Evolutionary conservation across 2,888 invertebrate genomes (phyloP).

Genomic region (Podabrus alpinus): DNA sequence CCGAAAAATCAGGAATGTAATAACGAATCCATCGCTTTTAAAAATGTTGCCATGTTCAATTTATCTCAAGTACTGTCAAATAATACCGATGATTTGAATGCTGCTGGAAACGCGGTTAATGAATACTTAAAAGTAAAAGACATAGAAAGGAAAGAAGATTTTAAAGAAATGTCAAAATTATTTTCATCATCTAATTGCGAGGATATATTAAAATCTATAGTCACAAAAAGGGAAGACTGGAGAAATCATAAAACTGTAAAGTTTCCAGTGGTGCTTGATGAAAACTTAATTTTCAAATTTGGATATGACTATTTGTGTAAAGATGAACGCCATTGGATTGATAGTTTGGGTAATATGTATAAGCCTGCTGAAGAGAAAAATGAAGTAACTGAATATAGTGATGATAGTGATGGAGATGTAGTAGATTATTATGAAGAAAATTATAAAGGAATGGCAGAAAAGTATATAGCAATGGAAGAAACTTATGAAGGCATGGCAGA

Average conservation of each 20-base stretch:
- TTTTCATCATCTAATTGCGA: background rate
- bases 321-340: background rate
- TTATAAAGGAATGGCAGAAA: background rate
- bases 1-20: background rate
- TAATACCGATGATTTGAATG: background rate
- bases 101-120: background rate
- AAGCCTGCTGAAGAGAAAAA: background rate
- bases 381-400: background rate
- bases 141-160: background rate
- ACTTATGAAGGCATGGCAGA: background rate
- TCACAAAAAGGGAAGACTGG: background rate
- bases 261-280: no score
- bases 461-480: background rate
- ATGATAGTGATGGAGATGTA: background rate
- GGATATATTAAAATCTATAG: background rate
- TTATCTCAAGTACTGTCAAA: background rate
- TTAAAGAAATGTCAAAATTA: background rate
- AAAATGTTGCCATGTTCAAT: background rate
- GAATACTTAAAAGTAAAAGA: background rate
- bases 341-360: conserved; percentile 6
- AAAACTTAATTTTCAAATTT: conserved; percentile 3
- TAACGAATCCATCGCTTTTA: background rate
- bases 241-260: background rate
- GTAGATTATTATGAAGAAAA: background rate
- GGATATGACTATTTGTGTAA: background rate